A percentile compares a stretch with the other conserved stretches of the same genome.
These are phyloP conservation scores for Nannoperca australis DNA, from an alignment of 2,797 vertebrate species.

Conservation along the genomic window DNA sequence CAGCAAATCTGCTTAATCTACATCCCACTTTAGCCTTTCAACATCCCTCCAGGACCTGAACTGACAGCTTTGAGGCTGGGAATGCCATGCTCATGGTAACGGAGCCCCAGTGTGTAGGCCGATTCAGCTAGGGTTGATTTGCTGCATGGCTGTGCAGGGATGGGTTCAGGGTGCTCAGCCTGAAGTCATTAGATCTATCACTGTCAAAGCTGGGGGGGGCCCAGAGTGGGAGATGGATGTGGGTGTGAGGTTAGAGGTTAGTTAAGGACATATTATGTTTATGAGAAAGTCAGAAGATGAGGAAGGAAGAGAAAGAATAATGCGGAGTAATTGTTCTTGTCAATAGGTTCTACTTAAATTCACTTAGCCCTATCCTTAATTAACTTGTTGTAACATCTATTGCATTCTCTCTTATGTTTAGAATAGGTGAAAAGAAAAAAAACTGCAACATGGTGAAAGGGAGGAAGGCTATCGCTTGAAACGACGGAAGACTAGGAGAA, in stretches of 20 bases:
- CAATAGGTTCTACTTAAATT: not conserved
- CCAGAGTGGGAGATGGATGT: constrained; percentile 40
- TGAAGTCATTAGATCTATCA: constrained; percentile 69
- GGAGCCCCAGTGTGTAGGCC: constrained; percentile 61
- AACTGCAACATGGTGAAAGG: not conserved
- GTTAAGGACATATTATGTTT: constrained; percentile 33
- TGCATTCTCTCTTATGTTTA: not conserved
- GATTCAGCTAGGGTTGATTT: constrained; percentile 66
- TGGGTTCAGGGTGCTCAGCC: constrained; percentile 65
- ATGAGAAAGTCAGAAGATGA: constrained; percentile 19
- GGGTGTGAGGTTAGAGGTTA: constrained; percentile 39
- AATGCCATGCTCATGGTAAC: constrained; percentile 53
- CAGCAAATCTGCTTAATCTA: constrained; percentile 71
- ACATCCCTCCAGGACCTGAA: constrained; percentile 46
- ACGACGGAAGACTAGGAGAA: constrained; percentile 3
- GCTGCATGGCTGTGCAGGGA: constrained; percentile 78
- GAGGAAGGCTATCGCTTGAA: not conserved
- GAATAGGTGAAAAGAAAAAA: not conserved
- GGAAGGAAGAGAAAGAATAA: not conserved
- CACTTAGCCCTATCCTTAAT: not conserved
- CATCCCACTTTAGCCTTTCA: constrained; percentile 53
- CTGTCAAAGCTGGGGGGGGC: constrained; percentile 59
- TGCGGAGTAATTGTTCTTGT: constrained; percentile 1
- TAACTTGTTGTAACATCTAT: not conserved
- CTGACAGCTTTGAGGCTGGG: constrained; percentile 55